These are phyloP conservation scores for Knipowitschia caucasica DNA, from an alignment of 2,797 vertebrate species.

Conservation along the genomic window DNA sequence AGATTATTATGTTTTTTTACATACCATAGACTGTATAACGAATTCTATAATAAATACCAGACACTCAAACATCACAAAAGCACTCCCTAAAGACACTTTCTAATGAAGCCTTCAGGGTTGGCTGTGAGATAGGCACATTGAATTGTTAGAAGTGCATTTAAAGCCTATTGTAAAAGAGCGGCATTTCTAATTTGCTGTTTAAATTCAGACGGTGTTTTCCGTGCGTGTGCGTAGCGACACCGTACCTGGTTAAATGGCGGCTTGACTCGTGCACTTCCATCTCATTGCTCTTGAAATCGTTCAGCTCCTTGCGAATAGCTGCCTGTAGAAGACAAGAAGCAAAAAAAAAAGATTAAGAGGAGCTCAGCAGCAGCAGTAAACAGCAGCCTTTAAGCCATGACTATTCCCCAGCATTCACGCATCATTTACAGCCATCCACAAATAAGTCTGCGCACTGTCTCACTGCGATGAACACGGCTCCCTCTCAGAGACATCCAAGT, in stretches of 20 bases:
- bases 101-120: too few relatives aligned
- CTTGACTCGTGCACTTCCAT: slow-evolving; percentile 99
- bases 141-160: neutral
- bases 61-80: too few relatives aligned
- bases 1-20: too few relatives aligned
- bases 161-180: neutral
- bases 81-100: too few relatives aligned
- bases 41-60: too few relatives aligned
- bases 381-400: slow-evolving; percentile 24
- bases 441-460: slow-evolving; percentile 42
- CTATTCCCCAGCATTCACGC: slow-evolving; percentile 41
- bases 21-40: too few relatives aligned
- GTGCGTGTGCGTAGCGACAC: neutral
- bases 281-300: slow-evolving; percentile 99
- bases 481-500: slow-evolving; percentile 17
- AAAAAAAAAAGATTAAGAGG: slow-evolving; percentile 54
- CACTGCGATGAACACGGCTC: slow-evolving; percentile 26
- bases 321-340: slow-evolving; percentile 77
- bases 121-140: too few relatives aligned
- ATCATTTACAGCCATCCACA: slow-evolving; percentile 54
- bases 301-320: slow-evolving; percentile 98
- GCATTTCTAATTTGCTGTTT: neutral
- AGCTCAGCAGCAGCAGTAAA: slow-evolving; percentile 34
- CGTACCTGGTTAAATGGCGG: slow-evolving; percentile 98
- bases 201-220: neutral